Conservation (phyloP, 1,140 invertebrate species). For the Zaprionus nigranus region DNA sequence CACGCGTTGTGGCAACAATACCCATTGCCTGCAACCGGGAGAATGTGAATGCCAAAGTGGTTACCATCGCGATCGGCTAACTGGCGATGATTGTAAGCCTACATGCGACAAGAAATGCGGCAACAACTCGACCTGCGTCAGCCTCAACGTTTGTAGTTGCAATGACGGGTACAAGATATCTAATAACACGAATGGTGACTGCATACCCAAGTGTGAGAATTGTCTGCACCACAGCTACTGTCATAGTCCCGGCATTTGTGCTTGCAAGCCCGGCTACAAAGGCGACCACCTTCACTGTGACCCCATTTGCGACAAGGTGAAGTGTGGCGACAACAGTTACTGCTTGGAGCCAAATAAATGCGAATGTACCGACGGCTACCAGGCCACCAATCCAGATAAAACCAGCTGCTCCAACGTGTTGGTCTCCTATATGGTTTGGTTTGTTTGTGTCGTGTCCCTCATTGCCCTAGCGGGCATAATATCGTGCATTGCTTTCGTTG, state of each 20-base stretch:
- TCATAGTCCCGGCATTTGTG: slow-evolving; percentile 85
- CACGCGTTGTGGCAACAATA: not conserved
- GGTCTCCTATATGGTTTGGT: not conserved
- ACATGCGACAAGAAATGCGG: not conserved
- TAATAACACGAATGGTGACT: not conserved
- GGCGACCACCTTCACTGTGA: slow-evolving; percentile 67
- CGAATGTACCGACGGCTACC: slow-evolving; percentile 83
- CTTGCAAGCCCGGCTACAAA: slow-evolving; percentile 86
- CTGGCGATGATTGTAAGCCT: not conserved
- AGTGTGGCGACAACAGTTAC: slow-evolving; percentile 53
- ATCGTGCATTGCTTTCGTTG: not conserved
- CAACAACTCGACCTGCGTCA: not conserved
- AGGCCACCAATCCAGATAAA: not conserved
- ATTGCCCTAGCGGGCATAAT: not conserved
- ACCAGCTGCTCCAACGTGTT: slow-evolving; percentile 6
- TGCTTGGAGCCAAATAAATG: slow-evolving; percentile 48
- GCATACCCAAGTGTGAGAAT: slow-evolving; percentile 11
- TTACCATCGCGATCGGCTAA: not conserved
- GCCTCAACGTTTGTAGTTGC: not conserved
- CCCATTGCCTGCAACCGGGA: not conserved
- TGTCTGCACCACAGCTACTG: slow-evolving; percentile 19
- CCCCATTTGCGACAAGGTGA: slow-evolving; percentile 5
- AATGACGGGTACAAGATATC: not conserved
- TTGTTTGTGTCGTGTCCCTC: not conserved
- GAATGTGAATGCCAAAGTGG: not conserved